A percentile compares a stretch with the other conserved stretches of the same genome.
Evolutionary conservation across 2,113 vertebrate genomes (phyloP).

Genomic region (Eulacestoma nigropectus): DNA sequence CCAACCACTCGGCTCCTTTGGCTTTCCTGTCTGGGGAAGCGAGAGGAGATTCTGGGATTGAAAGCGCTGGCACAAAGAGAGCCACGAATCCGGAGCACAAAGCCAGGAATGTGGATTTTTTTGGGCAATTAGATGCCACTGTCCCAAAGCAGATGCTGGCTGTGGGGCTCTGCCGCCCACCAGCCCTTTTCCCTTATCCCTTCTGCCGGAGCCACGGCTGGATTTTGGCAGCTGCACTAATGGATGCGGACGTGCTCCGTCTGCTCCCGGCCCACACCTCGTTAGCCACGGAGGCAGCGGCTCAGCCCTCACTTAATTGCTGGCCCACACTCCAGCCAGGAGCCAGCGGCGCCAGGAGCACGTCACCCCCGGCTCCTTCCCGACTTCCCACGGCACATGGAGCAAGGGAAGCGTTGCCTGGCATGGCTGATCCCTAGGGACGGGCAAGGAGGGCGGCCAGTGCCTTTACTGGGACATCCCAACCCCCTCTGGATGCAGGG

Average conservation of each 20-base stretch:
- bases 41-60: background rate
- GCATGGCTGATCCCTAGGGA: rapidly evolving
- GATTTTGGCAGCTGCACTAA: background rate
- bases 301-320: background rate
- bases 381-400: background rate
- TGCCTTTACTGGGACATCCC: rapidly evolving
- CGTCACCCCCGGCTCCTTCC: background rate
- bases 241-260: background rate
- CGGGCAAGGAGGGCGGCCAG: rapidly evolving
- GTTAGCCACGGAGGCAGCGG: background rate
- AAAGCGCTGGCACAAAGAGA: background rate
- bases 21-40: background rate
- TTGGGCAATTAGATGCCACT: background rate
- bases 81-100: background rate
- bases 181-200: background rate
- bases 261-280: background rate
- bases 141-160: background rate
- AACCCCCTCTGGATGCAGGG: background rate
- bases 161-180: rapidly evolving
- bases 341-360: background rate
- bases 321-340: background rate
- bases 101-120: background rate
- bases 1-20: background rate
- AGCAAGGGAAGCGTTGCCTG: background rate
- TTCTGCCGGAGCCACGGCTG: rapidly evolving